Conservation (phyloP, 2,888 invertebrate genomes). For the Nymphalis urticae region DNA sequence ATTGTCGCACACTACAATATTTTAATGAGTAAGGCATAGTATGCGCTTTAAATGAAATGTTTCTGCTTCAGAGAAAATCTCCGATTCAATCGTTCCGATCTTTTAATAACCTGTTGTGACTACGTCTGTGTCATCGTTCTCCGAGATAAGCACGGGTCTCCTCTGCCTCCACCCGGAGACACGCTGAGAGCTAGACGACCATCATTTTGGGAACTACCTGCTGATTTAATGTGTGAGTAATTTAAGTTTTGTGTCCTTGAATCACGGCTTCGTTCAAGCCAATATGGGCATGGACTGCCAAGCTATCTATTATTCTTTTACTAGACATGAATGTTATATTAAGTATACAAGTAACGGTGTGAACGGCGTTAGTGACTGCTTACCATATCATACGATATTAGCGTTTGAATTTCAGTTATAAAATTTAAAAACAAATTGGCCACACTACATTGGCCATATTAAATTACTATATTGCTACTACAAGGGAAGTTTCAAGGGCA, state of each 20-base stretch:
- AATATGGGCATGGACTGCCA: no score
- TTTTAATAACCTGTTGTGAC: constrained; percentile 81
- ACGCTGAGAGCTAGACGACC: constrained; percentile 62
- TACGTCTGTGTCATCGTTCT: constrained; percentile 70
- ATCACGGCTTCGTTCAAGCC: no score
- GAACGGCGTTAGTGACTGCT: no score
- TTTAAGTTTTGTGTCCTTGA: background rate
- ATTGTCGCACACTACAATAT: background rate
- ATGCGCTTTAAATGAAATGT: background rate
- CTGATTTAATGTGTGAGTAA: constrained; percentile 44
- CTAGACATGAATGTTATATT: no score
- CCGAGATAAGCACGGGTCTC: constrained; percentile 24
- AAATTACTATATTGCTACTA: no score
- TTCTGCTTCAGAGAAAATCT: constrained; percentile 52
- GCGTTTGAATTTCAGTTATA: no score
- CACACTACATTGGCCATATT: no score
- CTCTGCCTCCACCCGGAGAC: constrained; percentile 60
- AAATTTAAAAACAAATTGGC: no score
- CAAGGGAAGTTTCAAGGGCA: no score
- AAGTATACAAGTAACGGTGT: no score
- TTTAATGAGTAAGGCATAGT: background rate
- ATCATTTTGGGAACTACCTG: constrained; percentile 63
- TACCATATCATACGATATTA: no score
- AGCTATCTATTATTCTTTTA: no score
- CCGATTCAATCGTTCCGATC: constrained; percentile 57